Conservation (phyloP, 92 coral and sea anemone species). For the Muricea muricata region DNA sequence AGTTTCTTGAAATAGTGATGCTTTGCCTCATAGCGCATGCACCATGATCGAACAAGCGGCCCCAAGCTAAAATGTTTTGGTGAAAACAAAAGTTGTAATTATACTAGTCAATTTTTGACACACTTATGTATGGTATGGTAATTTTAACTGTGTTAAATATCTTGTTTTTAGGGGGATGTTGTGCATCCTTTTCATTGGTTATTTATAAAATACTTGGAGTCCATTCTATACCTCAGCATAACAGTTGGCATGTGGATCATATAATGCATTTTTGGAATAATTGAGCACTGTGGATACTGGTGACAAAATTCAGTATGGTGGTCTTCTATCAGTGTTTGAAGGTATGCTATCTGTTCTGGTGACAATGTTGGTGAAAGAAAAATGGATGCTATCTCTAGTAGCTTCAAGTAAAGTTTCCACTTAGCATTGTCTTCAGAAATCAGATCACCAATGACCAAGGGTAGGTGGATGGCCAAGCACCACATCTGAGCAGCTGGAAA, state of each 20-base stretch:
- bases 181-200: too few species aligned
- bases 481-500: slow-evolving; percentile 82
- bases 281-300: slow-evolving; percentile 64
- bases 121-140: too few species aligned
- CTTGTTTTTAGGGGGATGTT: too few species aligned
- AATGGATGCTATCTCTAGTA: slow-evolving; percentile 57
- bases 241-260: slow-evolving; percentile 76
- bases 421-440: slow-evolving; percentile 66
- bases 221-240: slow-evolving; percentile 50
- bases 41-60: slow-evolving; percentile 64
- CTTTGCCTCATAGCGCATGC: slow-evolving; percentile 72
- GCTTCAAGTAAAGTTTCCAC: slow-evolving; percentile 55
- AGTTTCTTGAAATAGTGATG: slow-evolving; percentile 57
- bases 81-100: too few species aligned
- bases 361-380: slow-evolving; percentile 57
- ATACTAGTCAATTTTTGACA: too few species aligned
- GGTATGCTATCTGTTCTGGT: slow-evolving; percentile 60
- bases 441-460: slow-evolving; percentile 61
- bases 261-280: slow-evolving; percentile 78
- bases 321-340: slow-evolving; percentile 64
- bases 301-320: slow-evolving; percentile 53
- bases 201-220: too few species aligned
- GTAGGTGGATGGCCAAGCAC: slow-evolving; percentile 68
- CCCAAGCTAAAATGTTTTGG: slow-evolving; percentile 49
- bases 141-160: too few species aligned